Conservation (phyloP, 2,113 vertebrate genomes). For the Ophiodon elongatus region DNA sequence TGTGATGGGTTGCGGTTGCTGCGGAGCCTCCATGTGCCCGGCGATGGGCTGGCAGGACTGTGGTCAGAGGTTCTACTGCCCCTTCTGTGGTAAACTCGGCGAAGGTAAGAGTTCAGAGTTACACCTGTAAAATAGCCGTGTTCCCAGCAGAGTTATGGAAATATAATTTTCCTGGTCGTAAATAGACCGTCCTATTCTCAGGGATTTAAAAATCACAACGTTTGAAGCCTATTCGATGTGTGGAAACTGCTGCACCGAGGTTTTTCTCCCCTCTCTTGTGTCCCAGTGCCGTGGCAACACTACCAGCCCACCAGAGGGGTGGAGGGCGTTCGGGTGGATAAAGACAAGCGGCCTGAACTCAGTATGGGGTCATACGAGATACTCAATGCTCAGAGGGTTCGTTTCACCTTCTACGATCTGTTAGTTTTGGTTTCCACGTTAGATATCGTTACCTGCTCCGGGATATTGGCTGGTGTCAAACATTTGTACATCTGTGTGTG, state of each 20-base stretch:
- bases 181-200: neutral
- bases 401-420: neutral
- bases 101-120: constrained; percentile 72
- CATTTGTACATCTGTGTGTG: too few relatives aligned
- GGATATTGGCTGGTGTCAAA: too few relatives aligned
- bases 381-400: constrained; percentile 72
- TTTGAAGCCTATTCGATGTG: neutral
- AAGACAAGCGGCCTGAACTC: constrained; percentile 80
- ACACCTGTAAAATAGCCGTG: neutral
- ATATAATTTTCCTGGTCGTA: neutral
- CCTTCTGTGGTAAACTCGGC: constrained; percentile 83
- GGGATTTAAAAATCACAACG: too few relatives aligned
- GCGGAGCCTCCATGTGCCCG: constrained; percentile 84
- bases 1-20: constrained; percentile 75
- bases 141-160: neutral
- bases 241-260: neutral
- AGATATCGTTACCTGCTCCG: neutral
- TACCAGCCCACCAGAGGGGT: constrained; percentile 82
- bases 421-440: neutral
- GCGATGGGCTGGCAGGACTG: constrained; percentile 87
- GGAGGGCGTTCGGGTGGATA: constrained; percentile 73
- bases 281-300: constrained; percentile 83
- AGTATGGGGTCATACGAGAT: constrained; percentile 84
- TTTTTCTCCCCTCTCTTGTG: neutral
- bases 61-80: constrained; percentile 85